phyloP scores from a whole-genome alignment of 1,140 invertebrate genomes.

The Ceratitis capitata region DNA sequence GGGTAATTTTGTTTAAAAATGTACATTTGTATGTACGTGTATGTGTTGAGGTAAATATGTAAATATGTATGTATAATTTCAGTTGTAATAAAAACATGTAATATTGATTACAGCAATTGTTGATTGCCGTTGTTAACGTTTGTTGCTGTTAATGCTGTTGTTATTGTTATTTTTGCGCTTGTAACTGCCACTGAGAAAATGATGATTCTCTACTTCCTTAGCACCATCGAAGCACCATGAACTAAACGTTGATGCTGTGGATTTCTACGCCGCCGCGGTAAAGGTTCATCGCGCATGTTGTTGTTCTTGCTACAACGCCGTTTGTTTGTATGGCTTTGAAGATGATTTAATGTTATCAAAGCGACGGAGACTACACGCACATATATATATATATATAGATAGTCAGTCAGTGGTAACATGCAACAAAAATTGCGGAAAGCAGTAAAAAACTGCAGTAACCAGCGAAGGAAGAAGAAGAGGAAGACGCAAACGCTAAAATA shows the following conservation, averaged over 20 bases:
- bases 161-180: not conserved
- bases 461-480: too few relatives aligned
- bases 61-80: not conserved
- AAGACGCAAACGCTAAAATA: too few relatives aligned
- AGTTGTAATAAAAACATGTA: conserved; percentile 33
- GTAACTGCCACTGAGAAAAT: conserved; percentile 30
- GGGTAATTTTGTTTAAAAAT: not conserved
- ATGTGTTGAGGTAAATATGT: not conserved
- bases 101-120: conserved; percentile 34
- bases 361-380: too few relatives aligned
- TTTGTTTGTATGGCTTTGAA: conserved; percentile 9
- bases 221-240: not conserved
- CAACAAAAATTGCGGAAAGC: conserved; percentile 6
- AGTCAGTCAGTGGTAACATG: not conserved
- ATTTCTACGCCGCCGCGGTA: not conserved
- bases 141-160: conserved; percentile 13
- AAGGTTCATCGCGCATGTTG: not conserved
- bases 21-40: not conserved
- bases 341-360: conserved; percentile 28
- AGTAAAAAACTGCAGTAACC: not conserved
- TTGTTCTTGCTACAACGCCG: not conserved
- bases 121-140: conserved; percentile 29
- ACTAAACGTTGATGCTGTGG: not conserved
- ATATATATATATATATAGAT: too few relatives aligned
- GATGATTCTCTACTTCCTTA: not conserved